phyloP scores from a whole-genome alignment of 2,888 invertebrate genomes.

The Cantharis nigra region DNA sequence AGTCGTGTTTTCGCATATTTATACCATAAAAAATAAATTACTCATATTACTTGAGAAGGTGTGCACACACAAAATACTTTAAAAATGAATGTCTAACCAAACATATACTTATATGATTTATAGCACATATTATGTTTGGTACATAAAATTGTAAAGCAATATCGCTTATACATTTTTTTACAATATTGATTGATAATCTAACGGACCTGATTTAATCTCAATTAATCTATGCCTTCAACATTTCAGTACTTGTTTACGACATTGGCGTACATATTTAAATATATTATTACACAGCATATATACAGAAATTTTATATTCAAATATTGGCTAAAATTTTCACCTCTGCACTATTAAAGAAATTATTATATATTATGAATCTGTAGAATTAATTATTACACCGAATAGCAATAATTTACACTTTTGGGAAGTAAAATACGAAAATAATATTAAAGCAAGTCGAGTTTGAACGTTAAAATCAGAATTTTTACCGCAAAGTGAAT shows the following conservation, averaged over 20 bases:
- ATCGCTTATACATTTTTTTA: not conserved
- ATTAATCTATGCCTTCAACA: slow-evolving; percentile 9
- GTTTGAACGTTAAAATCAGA: too few relatives aligned
- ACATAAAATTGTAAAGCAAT: not conserved
- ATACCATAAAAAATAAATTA: not conserved
- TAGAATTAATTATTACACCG: too few relatives aligned
- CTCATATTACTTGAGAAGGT: not conserved
- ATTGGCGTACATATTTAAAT: slow-evolving; percentile 14
- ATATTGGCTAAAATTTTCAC: too few relatives aligned
- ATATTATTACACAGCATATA: too few relatives aligned
- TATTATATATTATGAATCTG: too few relatives aligned
- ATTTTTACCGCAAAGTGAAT: too few relatives aligned
- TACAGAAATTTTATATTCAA: too few relatives aligned
- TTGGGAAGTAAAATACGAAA: too few relatives aligned
- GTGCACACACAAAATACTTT: not conserved
- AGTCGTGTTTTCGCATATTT: not conserved
- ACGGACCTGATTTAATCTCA: slow-evolving; percentile 13
- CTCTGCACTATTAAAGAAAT: too few relatives aligned
- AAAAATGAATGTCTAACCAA: not conserved
- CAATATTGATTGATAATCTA: slow-evolving; percentile 16
- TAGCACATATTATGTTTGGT: not conserved
- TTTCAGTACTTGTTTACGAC: slow-evolving; percentile 6
- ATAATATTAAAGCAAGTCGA: too few relatives aligned
- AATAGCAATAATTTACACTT: too few relatives aligned
- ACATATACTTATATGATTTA: not conserved